phyloP scores from a whole-genome alignment of 2,888 invertebrate genomes.

The Ennomos erosarius region DNA sequence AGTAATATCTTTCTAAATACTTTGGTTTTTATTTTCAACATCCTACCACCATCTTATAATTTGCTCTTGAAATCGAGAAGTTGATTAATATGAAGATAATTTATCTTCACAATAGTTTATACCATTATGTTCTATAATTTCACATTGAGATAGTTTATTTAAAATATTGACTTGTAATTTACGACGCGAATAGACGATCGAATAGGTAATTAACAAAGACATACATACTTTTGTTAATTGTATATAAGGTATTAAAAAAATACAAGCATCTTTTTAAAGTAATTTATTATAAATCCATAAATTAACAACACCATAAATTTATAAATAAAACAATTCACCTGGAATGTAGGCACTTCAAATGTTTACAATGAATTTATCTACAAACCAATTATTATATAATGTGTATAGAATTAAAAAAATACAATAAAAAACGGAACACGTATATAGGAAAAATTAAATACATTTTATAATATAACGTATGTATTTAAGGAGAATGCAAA shows the following conservation, averaged over 20 bases:
- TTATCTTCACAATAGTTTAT: no score
- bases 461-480: no score
- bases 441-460: slow-evolving; percentile 1
- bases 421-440: no score
- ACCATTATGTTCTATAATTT: no score
- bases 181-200: no score
- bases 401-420: slow-evolving; percentile 18
- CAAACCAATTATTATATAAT: slow-evolving; percentile 11
- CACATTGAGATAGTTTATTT: no score
- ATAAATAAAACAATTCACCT: slow-evolving; percentile 59
- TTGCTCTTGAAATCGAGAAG: background rate
- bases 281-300: slow-evolving; percentile 61
- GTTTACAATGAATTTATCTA: slow-evolving; percentile 40
- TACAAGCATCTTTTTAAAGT: slow-evolving; percentile 33
- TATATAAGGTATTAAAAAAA: slow-evolving; percentile 9
- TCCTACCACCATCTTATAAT: background rate
- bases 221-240: no score
- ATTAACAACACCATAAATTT: slow-evolving; percentile 56
- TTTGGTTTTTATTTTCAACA: slow-evolving; percentile 36
- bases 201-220: no score
- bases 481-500: no score
- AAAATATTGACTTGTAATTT: no score
- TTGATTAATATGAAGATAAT: no score
- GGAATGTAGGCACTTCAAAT: slow-evolving; percentile 82
- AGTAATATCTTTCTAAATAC: slow-evolving; percentile 64